Evolutionary conservation across 2,113 vertebrate genomes (phyloP), one percentile per base, ranked within the genome.

Genomic region (Leucopsar rothschildi): DNA sequence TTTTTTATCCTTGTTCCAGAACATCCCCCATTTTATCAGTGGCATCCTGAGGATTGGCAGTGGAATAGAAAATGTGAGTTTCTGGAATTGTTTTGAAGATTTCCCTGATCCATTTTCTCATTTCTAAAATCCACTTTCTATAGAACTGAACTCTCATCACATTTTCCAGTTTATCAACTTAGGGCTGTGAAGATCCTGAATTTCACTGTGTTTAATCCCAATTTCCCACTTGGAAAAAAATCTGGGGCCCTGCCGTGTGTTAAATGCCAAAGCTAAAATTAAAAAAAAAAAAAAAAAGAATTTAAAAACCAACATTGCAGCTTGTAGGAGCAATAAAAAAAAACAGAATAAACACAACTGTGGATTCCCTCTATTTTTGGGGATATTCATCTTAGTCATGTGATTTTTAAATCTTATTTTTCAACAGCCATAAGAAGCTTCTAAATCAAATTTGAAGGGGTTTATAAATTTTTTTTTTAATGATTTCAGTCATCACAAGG

Each of bases 61-160:
- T 73, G 93, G 86, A 60, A 85, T 98, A 92, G 96, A 98, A 92
- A 96, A 93, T 15, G 98, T 98, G 96, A 98, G 98, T 97, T 81
- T 50, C 56, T 81, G 4, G 0, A 33, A 4, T 42, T 68, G 14
- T 44, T 87, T 22, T 29, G 33, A 33, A 53, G 14, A 39, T 78
- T 78, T 90, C 24, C 52, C 60, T 82, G 56, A 50, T 60, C 13
- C 35, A 23, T 44, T 14, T n/a, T 23, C 11, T 17, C 1, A 31
- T 56, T 35, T 16, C 5, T 29, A 24, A n/a, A 72, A 55, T 60
- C 44, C 33, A 29, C 0, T 33, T 28, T 39, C 21, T 8, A 29
- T 10, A 37, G n/a, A 49, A 6, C 23, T 20, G 9, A 20, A 5
- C 39, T 39, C 1, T 39, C 1, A 0, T n/a, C 21, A 3, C 0